Conservation (phyloP, 1,140 invertebrate species). For the Lucilia sericata region DNA sequence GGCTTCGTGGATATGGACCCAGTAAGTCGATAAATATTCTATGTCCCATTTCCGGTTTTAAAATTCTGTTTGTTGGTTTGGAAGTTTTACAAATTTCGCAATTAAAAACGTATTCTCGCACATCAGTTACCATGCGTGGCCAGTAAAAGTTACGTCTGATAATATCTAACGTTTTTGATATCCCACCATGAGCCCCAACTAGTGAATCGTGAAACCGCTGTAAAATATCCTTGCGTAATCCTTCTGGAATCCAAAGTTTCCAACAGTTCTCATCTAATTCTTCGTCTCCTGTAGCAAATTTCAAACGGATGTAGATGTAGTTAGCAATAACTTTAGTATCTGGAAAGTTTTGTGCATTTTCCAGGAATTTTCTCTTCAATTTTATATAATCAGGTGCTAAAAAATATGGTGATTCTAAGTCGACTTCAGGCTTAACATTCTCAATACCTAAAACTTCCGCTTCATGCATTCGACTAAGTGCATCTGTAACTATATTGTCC, state of each 20-base stretch:
- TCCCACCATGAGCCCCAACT: not conserved
- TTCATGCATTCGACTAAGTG: not conserved
- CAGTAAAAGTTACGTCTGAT: not conserved
- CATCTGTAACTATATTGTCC: slow-evolving; percentile 43
- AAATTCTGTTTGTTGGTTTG: not conserved
- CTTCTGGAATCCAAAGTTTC: slow-evolving; percentile 1
- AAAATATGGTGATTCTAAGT: not conserved
- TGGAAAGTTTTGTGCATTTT: not conserved
- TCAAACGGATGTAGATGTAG: not conserved
- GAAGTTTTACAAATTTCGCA: not conserved
- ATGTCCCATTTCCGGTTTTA: not conserved
- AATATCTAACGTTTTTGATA: not conserved
- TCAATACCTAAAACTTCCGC: not conserved
- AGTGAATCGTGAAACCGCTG: not conserved
- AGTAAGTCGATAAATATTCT: slow-evolving; percentile 36
- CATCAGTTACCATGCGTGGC: not conserved
- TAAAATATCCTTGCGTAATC: not conserved
- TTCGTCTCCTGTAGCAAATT: not conserved
- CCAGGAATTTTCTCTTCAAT: not conserved
- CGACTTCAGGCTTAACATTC: slow-evolving; percentile 5
- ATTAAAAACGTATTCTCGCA: not conserved
- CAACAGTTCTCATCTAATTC: not conserved
- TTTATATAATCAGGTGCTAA: not conserved
- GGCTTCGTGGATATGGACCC: not conserved
- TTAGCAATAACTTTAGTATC: not conserved